Evolutionary conservation across 2,888 invertebrate genomes (phyloP), one percentile per base, ranked within the genome.

Genomic region (Macrosoma leucophasiata): DNA sequence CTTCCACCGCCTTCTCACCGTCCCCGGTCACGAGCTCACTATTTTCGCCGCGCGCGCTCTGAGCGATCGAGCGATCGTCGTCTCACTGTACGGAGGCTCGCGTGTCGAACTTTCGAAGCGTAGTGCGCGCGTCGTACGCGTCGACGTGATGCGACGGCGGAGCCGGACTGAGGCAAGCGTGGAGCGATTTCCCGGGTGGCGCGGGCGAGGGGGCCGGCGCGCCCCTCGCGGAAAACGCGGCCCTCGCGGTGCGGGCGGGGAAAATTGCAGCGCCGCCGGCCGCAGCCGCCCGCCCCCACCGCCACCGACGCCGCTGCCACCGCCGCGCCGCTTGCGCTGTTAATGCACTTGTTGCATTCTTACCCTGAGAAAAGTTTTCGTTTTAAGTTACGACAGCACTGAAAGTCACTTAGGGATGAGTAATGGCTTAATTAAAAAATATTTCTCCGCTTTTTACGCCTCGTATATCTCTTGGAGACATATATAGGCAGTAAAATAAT

Each of bases 1-100:
- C 52, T 55, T 45, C 59, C 65, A 62, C 63, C 62, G 61, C 58
- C 53, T 50, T 56, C 50, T 47, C 48, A 56, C 50, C 49, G 63
- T 58, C 72, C 75, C 75, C 71, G 71, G 76, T 66, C 67, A 67
- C 73, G 72, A 77, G 78, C 77, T 73, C 79, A 82, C 79, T 78
- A 75, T 75, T 73, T 77, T 71, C 58, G 75, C 68, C 64, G 70
- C 77, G 70, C 68, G 66, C 66, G 60, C 45, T 52, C 49, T 39
- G 55, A 55, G 52, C 55, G 62, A 58, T 53, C 62, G 62, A 58
- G 56, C 53, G 60, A 55, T 52, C 48, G 45, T 41, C 33, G n/a
- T n/a, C n/a, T n/a, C n/a, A n/a, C 47, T 48, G 53, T 48, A 43
- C 47, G 43, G 46, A 63, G 55, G 62, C 65, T 69, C 68, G 65